Evolutionary conservation across 2,888 invertebrate genomes (phyloP).

Genomic region (Choreutis nemorana): DNA sequence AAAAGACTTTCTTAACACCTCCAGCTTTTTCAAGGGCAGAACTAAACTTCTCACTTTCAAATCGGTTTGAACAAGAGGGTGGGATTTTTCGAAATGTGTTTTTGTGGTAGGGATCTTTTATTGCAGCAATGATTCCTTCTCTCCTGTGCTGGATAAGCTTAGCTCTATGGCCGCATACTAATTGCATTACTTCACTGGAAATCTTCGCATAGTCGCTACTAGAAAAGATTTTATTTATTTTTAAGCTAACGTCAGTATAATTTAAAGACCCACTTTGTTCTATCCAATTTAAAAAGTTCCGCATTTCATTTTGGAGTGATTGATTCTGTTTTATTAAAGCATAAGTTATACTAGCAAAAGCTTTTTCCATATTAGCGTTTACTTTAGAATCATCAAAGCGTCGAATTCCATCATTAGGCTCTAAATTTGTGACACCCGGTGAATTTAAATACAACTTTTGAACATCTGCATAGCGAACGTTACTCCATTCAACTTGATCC

Average conservation of each 20-base stretch:
- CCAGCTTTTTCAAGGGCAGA: constrained; percentile 12
- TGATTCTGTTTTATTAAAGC: constrained; percentile 13
- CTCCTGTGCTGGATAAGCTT: constrained; percentile 11
- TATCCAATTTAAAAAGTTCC: constrained; percentile 6
- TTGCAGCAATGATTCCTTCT: constrained; percentile 6
- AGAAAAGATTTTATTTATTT: constrained; percentile 5
- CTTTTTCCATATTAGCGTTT: constrained; percentile 11
- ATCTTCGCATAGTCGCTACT: constrained; percentile 8
- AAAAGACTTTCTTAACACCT: constrained; percentile 13
- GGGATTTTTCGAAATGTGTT: constrained; percentile 6
- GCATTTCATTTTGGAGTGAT: constrained; percentile 9
- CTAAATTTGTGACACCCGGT: constrained; percentile 12
- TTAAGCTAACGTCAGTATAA: background rate
- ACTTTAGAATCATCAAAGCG: constrained; percentile 10
- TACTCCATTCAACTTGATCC: constrained; percentile 6
- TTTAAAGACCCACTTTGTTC: background rate
- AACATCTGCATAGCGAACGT: constrained; percentile 10
- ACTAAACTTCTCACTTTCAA: constrained; percentile 9
- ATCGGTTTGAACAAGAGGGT: constrained; percentile 6
- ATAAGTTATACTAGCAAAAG: constrained; percentile 12
- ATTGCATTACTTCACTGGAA: constrained; percentile 10
- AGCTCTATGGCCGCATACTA: constrained; percentile 9
- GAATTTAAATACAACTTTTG: constrained; percentile 9
- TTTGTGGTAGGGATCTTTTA: constrained; percentile 10
- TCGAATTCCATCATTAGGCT: constrained; percentile 12